Conservation (phyloP, 2,888 invertebrate species). For the Nomada ferruginata region DNA sequence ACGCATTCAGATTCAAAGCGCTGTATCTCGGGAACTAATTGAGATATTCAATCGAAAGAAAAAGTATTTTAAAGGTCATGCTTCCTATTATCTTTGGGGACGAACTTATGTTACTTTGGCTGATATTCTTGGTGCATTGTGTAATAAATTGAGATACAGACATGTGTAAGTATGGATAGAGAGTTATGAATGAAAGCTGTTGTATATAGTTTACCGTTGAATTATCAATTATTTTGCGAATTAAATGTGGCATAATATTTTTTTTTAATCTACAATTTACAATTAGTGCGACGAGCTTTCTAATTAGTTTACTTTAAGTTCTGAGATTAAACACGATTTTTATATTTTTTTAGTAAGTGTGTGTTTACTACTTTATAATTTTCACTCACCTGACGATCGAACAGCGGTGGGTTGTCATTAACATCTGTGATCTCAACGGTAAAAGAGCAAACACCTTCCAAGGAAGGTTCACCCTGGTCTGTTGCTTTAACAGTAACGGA, state of each 20-base stretch:
- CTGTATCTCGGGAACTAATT: neutral
- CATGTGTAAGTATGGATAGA: too few species aligned
- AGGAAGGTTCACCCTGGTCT: constrained; percentile 98
- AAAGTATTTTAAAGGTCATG: neutral
- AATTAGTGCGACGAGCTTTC: too few species aligned
- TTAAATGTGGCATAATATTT: too few species aligned
- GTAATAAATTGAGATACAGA: too few species aligned
- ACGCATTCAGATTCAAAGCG: neutral
- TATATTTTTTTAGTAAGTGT: neutral
- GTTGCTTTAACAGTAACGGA: constrained; percentile 99
- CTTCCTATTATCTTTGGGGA: neutral
- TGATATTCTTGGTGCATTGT: too few species aligned
- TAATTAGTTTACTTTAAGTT: neutral
- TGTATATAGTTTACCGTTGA: too few species aligned
- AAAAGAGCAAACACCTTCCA: constrained; percentile 99
- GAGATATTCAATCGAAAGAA: neutral
- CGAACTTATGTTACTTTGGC: neutral
- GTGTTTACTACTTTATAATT: neutral
- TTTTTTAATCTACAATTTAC: too few species aligned
- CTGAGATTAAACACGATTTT: neutral
- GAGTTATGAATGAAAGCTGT: too few species aligned
- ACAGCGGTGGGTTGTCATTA: constrained; percentile 98
- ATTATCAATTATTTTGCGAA: too few species aligned
- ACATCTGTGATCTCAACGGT: constrained; percentile 99
- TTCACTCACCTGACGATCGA: constrained; percentile 94